Conservation (phyloP, 2,797 vertebrate genomes). For the Xenops minutus region DNA sequence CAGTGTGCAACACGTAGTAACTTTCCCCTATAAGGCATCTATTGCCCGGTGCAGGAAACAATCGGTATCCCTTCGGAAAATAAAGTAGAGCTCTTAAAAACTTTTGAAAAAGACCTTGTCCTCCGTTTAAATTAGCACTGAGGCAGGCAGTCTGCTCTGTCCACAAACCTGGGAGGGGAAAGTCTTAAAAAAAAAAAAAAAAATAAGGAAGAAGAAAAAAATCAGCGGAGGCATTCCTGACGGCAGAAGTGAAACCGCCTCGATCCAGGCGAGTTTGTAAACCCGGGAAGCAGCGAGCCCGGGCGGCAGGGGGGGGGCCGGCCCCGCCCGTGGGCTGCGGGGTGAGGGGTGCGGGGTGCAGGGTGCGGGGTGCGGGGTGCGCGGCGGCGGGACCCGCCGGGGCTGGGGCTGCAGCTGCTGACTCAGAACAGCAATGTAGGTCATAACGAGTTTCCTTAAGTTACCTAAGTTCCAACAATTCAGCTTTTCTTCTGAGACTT, state of each 20-base stretch:
- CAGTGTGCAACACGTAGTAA: not conserved
- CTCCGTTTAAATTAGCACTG: not conserved
- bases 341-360: not conserved
- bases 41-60: not conserved
- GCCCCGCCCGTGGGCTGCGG: not conserved
- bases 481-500: slow-evolving; percentile 41
- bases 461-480: slow-evolving; percentile 19
- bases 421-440: not conserved
- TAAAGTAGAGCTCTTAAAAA: not conserved
- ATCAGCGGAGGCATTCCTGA: not conserved
- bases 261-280: slow-evolving; percentile 12
- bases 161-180: not conserved
- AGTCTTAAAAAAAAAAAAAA: too few species aligned
- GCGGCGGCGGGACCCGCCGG: not conserved
- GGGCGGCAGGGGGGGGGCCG: not conserved
- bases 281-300: not conserved
- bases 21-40: not conserved
- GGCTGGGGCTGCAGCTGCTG: slow-evolving; percentile 33
- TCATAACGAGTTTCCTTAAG: slow-evolving; percentile 19
- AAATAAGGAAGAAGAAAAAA: not conserved
- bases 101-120: not conserved
- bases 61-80: not conserved
- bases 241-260: slow-evolving; percentile 22
- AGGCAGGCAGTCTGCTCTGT: not conserved
- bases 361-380: not conserved